Base-by-base conservation (phyloP, 2,797 vertebrate species). In the Morus bassanus region DNA sequence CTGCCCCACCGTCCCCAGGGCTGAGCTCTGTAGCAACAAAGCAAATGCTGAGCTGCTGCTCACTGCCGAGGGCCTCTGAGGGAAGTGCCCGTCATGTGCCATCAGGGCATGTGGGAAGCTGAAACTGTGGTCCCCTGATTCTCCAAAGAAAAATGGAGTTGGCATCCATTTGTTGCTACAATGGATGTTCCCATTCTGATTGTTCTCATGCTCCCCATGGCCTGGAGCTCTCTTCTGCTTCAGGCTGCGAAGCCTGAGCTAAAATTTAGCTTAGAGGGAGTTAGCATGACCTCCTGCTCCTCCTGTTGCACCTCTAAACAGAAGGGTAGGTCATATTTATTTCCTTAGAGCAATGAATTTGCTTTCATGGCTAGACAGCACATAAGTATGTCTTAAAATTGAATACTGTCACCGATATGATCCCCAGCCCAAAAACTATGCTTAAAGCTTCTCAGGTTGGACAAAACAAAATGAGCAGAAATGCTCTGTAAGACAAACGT, bases 401-500 rank as follows among this genome's bases (percentile, higher is more conserved):
- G 19, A 77, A 17, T 63, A 10, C 35, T 43, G 9, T 77, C 53
- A 56, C 9, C 5, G 1, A 51, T 65, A 28, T 1, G 15, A 83
- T 76, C 35, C 39, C 14, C 30, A 81, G 43, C 35, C 25, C 48
- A 73, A 60, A 91, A 82, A 8, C 18, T 46, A 4, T 48, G n/a
- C 41, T 89, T 61, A 88, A 61, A 72, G 14, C n/a, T 37, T 76
- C 57, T 75, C 11, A 3, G 23, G 21, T 21, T 67, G 48, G 53
- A 85, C 37, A 70, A 63, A 84, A 80, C 24, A 59, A 64, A 69
- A 68, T 51, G 7, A 88, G 25, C 25, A 91, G 63, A 90, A 95
- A 63, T 48, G 4, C 5, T 79, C 28, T 54, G 6, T 43, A 39
- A 80, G 57, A 19, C 30, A 81, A 93, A 59, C 16, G 39, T 92